Evolutionary conservation across 1,140 invertebrate species (phyloP), one percentile per base, ranked within the genome.

Genomic region (Drosophila pallidifrons): DNA sequence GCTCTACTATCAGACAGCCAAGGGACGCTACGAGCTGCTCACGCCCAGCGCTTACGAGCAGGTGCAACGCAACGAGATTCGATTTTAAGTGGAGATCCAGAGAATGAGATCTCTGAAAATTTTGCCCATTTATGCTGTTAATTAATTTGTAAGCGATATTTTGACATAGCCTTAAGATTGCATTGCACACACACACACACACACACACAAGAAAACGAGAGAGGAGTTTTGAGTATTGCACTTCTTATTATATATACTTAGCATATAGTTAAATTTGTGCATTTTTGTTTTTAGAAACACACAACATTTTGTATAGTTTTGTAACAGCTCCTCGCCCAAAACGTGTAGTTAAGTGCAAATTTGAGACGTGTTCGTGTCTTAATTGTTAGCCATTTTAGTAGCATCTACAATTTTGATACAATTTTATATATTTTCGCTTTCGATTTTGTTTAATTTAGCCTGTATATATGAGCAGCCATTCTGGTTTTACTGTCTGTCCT

Each of bases 1-100:
- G 79, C 86, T 98, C 15, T 98, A 96, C 93, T 96, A 95, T 89
- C 91, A 95, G 74, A 83, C 90, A 1, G 86, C 93, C 43, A 91
- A 91, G 35, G 92, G 93, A 25, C 87, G 91, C 94, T 85, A 93
- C 94, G 65, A 81, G 15, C 92, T 92, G 61, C 82, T 97, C 46
- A 95, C 95, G 28, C 83, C 91, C 45, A 93, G 95, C 51, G 78
- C 95, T 35, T 96, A 95, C 77, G 93, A 94, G 46, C 93, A 95
- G 85, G 95, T 96, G 59, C 74, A 88, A 32, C 72, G 72, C 51
- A 87, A 75, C 38, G 87, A 91, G 46, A 67, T 91, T 10, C 80
- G 87, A 45, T 91, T 91, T 45, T 91, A 87, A 64, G 45, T 15
- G 13, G 25, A 43, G 10, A 41, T 13, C 58, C 3, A 15, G 2